These are phyloP conservation scores for Congeria kusceri DNA, from an alignment of 2,888 invertebrate species.

Conservation along the genomic window DNA sequence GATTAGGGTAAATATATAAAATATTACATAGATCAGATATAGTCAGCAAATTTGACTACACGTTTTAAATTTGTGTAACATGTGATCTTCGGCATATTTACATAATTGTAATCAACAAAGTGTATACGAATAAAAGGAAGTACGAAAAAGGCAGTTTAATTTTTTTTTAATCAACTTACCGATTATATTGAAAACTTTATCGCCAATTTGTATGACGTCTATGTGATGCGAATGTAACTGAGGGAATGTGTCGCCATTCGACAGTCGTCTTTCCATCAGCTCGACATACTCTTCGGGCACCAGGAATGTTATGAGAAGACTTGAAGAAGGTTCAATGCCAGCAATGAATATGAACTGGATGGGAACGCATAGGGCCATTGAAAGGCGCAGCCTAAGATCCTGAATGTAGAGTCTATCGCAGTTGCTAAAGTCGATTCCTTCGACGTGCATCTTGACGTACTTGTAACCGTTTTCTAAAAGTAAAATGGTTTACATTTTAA, in stretches of 20 bases:
- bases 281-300: not conserved
- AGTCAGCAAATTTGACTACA: too few species aligned
- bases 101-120: too few species aligned
- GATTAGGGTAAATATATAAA: too few species aligned
- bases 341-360: not conserved
- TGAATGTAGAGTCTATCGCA: not conserved
- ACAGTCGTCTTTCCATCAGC: not conserved
- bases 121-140: too few species aligned
- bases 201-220: not conserved
- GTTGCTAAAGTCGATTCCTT: conserved; percentile 2
- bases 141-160: too few species aligned
- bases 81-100: too few species aligned
- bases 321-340: conserved; percentile 11
- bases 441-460: conserved; percentile 10
- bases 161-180: too few species aligned
- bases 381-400: not conserved
- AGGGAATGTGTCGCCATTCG: not conserved
- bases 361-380: not conserved
- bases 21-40: too few species aligned
- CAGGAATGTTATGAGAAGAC: conserved; percentile 12
- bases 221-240: not conserved
- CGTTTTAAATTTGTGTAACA: too few species aligned
- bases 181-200: not conserved
- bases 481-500: too few species aligned
- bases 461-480: conserved; percentile 10